A percentile compares a stretch with the other conserved stretches of the same genome.
Evolutionary conservation across 2,797 vertebrate species (phyloP).

Genomic region (Pitangus sulphuratus): DNA sequence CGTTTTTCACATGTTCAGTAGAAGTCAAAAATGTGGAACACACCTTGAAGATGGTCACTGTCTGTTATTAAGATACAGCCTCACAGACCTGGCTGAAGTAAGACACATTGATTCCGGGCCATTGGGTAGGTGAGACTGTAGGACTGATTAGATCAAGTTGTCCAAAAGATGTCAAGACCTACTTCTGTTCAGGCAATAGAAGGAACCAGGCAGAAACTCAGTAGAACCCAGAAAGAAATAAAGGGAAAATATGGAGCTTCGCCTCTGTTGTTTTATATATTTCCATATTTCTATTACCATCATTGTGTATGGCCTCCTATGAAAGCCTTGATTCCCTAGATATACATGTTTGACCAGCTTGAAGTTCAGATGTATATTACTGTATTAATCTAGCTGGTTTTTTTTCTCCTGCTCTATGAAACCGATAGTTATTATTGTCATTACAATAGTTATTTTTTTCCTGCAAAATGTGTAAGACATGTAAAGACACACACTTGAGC

Average conservation of each 20-base stretch:
- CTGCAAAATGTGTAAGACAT: rapidly evolving
- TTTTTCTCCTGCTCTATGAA: background rate
- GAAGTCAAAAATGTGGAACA: background rate
- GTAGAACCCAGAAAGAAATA: background rate
- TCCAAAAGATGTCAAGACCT: background rate
- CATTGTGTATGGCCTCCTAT: background rate
- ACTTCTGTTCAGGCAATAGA: background rate
- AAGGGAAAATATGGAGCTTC: background rate
- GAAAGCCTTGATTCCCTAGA: background rate
- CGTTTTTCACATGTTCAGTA: background rate
- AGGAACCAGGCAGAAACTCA: background rate
- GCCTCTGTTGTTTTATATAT: background rate
- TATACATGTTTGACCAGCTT: background rate
- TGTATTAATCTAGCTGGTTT: background rate
- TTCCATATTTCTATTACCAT: background rate
- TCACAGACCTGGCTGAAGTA: background rate
- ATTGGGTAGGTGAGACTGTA: rapidly evolving
- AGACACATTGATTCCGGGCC: background rate
- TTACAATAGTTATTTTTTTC: background rate
- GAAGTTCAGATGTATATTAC: background rate
- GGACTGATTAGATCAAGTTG: background rate
- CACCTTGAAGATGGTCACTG: background rate
- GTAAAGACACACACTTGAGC: background rate
- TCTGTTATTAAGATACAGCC: background rate
- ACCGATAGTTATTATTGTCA: background rate